A percentile compares a stretch with the other conserved stretches of the same genome.
These are phyloP conservation scores for Muscicapa comitata DNA, from an alignment of 2,797 vertebrate genomes.

Conservation along the genomic window DNA sequence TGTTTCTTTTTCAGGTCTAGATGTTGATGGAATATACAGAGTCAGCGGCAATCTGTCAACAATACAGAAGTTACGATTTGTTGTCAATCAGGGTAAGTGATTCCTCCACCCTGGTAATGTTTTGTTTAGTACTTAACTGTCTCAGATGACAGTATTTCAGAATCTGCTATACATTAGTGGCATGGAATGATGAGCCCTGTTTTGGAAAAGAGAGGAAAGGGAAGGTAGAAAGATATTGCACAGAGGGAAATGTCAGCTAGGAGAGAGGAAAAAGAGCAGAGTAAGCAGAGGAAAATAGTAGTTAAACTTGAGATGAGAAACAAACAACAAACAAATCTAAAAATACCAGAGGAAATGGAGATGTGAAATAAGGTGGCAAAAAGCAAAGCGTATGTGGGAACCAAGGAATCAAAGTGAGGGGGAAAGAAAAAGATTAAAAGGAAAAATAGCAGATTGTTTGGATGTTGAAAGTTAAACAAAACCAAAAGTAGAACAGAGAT, in stretches of 20 bases:
- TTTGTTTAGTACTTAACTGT: constrained; percentile 69
- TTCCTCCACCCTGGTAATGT: constrained; percentile 66
- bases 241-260: constrained; percentile 11
- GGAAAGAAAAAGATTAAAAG: not conserved
- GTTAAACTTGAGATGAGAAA: not conserved
- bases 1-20: constrained; percentile 79
- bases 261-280: constrained; percentile 17
- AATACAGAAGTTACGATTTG: constrained; percentile 89
- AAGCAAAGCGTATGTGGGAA: not conserved
- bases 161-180: constrained; percentile 51
- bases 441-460: constrained; percentile 45
- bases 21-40: constrained; percentile 88
- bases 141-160: constrained; percentile 64
- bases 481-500: not conserved
- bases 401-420: not conserved
- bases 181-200: constrained; percentile 52
- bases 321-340: not conserved
- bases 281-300: constrained; percentile 26
- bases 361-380: not conserved
- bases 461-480: constrained; percentile 28
- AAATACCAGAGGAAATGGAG: not conserved
- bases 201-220: constrained; percentile 17
- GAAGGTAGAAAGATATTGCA: constrained; percentile 39
- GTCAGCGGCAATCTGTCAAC: constrained; percentile 89
- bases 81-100: constrained; percentile 87